Evolutionary conservation across 1,140 invertebrate species (phyloP), one percentile per base, ranked within the genome.

Genomic region (Drosophila suzukii): DNA sequence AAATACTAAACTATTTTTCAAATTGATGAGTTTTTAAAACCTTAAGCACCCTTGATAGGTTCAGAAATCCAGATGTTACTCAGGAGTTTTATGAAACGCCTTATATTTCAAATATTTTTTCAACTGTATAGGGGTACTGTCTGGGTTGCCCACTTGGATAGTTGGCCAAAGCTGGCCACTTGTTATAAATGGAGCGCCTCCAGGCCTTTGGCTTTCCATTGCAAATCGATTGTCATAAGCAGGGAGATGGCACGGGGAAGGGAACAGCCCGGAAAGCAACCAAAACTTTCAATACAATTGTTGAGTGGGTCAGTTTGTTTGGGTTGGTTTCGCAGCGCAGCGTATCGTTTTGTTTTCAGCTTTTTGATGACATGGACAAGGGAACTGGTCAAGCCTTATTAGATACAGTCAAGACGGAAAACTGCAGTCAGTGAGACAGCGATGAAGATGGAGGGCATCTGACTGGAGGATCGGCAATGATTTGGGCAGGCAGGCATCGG

Each of bases 151-250:
- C 20, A 49, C 67, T 70, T 57, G 49, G 62, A 47, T 57, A 32
- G 61, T 46, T 76, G 62, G 62, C 73, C 49, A 55, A 55, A 76
- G 56, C 75, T 60, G 73, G 79, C 79, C 78, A 82, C 79, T 90
- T 83, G 82, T 90, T 90, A 81, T 88, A 86, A 90, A 81, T 90
- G 82, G 88, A 88, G 77, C 82, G 88, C 81, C 83, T 71, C 46
- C 55, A 75, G 81, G 85, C 81, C 74, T 81, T 74, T 54, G 75
- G 65, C 68, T 88, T 88, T 83, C 83, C 86, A 83, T 81, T 83
- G 86, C 79, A 90, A 90, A 90, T 90, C 88, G 88, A 90, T 90
- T 90, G 88, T 90, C 86, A 90, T 90, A 90, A 90, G 79, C 72
- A 62, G 60, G 58, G 30, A 46, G 50, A 49, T 36, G n/a, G 12